Evolutionary conservation across 2,797 vertebrate genomes (phyloP).

Genomic region (Anisognathus igniventris): DNA sequence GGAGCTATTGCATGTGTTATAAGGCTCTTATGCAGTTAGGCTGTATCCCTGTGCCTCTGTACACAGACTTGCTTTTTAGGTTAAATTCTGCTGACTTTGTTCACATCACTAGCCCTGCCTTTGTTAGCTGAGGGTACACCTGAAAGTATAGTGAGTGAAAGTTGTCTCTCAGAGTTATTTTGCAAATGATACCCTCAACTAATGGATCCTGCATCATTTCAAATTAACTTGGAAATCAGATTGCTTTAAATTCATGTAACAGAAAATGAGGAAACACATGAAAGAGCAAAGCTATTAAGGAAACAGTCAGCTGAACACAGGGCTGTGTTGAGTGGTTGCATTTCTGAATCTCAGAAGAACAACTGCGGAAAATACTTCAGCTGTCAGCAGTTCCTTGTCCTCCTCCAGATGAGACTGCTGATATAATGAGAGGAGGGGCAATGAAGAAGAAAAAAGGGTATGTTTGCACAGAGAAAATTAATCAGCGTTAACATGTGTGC

Average conservation of each 20-base stretch:
- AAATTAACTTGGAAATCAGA: constrained; percentile 60
- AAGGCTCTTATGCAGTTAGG: neutral
- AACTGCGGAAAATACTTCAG: constrained; percentile 32
- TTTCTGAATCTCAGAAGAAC: constrained; percentile 49
- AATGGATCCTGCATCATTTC: constrained; percentile 24
- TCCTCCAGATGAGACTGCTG: constrained; percentile 57
- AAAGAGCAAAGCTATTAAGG: constrained; percentile 59
- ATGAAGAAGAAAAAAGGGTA: constrained; percentile 26
- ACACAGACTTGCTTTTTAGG: neutral
- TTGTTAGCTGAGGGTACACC: neutral
- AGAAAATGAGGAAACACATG: constrained; percentile 59
- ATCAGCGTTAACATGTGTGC: constrained; percentile 29
- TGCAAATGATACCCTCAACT: neutral
- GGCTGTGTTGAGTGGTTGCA: neutral
- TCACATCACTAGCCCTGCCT: neutral
- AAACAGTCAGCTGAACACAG: constrained; percentile 42
- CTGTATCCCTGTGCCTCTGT: neutral
- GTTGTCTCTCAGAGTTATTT: neutral
- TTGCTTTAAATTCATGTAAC: constrained; percentile 60
- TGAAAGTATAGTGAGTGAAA: neutral
- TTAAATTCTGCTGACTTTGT: neutral
- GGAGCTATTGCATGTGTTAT: neutral
- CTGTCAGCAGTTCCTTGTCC: constrained; percentile 31
- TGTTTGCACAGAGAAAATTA: constrained; percentile 39
- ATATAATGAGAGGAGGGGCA: constrained; percentile 45